Conservation (phyloP, 2,797 vertebrate species). For the Macrochelys suwanniensis region DNA sequence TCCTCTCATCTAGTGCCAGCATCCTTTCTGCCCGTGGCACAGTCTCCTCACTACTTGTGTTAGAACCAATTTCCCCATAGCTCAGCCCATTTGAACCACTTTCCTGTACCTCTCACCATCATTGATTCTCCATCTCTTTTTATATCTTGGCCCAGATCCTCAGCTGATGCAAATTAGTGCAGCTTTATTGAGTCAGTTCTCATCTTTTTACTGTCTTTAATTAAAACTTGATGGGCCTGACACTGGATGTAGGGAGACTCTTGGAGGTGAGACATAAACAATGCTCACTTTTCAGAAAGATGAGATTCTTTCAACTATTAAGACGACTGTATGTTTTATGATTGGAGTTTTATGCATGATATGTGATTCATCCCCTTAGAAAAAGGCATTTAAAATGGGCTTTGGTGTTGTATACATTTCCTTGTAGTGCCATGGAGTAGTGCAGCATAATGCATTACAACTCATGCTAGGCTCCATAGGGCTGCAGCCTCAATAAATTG, state of each 20-base stretch:
- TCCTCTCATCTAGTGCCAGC: neutral
- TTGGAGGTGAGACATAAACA: neutral
- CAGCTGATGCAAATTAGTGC: neutral
- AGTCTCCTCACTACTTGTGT: neutral
- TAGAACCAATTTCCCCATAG: neutral
- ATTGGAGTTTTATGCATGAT: neutral
- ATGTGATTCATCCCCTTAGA: conserved; percentile 9
- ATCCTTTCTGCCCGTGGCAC: neutral
- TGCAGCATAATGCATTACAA: conserved; percentile 37
- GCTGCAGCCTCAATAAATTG: conserved; percentile 53
- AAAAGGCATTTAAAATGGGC: conserved; percentile 43
- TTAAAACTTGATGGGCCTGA: neutral
- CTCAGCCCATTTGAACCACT: neutral
- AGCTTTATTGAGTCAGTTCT: neutral
- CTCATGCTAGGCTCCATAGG: conserved; percentile 16
- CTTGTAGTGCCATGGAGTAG: neutral
- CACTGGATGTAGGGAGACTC: neutral
- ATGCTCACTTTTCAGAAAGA: conserved; percentile 2
- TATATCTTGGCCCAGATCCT: neutral
- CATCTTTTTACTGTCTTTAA: neutral
- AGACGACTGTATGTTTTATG: neutral
- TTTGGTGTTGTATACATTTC: conserved; percentile 39
- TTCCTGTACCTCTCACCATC: neutral
- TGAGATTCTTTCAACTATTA: neutral
- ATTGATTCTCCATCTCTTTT: neutral